phyloP scores from a whole-genome alignment of 2,888 invertebrate genomes.

The Erebia ligea region DNA sequence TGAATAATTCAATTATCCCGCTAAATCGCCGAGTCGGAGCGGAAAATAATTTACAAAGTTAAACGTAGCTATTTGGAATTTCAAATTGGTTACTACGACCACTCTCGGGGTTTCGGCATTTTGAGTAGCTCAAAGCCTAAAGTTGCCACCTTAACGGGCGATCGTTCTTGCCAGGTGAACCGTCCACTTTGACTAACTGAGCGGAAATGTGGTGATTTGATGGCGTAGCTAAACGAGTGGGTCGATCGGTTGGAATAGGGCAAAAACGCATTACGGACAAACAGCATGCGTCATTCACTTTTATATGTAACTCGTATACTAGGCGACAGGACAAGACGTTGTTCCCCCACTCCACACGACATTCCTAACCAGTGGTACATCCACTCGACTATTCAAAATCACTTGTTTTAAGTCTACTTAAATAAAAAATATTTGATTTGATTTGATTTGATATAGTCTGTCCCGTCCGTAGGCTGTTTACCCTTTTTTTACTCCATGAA shows the following conservation, averaged over 20 bases:
- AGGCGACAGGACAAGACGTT: no score
- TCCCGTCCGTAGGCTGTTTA: no score
- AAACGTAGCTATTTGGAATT: constrained; percentile 25
- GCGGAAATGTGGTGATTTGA: not conserved
- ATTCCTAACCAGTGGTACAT: no score
- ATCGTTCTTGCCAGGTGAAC: not conserved
- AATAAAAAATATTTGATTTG: no score
- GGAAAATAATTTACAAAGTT: constrained; percentile 19
- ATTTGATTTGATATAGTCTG: no score
- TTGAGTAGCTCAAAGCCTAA: constrained; percentile 5
- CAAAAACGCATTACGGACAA: no score
- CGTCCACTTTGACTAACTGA: constrained; percentile 9
- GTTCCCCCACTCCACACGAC: no score
- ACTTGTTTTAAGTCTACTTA: no score
- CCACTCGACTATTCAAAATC: no score
- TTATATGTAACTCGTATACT: no score
- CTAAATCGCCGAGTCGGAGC: constrained; percentile 8
- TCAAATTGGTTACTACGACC: constrained; percentile 18
- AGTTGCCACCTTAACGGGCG: not conserved
- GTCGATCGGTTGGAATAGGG: not conserved
- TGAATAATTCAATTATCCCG: constrained; percentile 3
- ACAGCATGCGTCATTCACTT: no score
- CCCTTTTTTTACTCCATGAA: no score
- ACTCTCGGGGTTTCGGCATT: not conserved
- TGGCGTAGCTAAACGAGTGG: not conserved